Evolutionary conservation across 2,113 vertebrate genomes (phyloP), one percentile per base, ranked within the genome.

Genomic region (Cercocebus atys): DNA sequence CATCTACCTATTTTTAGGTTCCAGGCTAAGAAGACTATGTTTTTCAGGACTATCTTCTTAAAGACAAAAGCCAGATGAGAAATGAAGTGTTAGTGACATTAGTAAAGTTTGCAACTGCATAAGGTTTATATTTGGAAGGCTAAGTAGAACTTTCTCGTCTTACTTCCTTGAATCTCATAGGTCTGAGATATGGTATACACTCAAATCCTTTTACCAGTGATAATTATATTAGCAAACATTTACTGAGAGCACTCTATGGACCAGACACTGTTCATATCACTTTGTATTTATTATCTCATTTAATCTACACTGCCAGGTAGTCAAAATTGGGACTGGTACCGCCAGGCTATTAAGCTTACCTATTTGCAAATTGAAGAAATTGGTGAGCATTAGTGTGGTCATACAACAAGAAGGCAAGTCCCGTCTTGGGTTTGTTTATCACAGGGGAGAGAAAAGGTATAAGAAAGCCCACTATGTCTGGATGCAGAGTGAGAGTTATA

Each of bases 341-440:
- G 11, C 3, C 35, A 70, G 35, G 5, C 8, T n/a, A 55, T 3
- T 73, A 14, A 80, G n/a, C 57, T 66, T 40, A 92, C 6, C 16
- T 88, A n/a, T 72, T 55, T 94, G 35, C 27, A 50, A 57, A n/a
- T 70, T 8, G 57, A 78, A 76, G n/a, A 55, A 95, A 43, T 8
- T 61, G 32, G 6, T 4, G 4, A 38, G 35, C 16, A 68, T 14
- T 9, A 35, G 17, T 75, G 40, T 86, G 18, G 30, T 68, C 75
- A 78, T 11, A 68, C 17, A 52, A 80, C 5, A 81, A 45, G n/a
- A 43, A 64, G 18, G 3, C 3, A 81, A 40, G 18, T 13, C 5
- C 11, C 83, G 5, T 75, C n/a, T 57, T 83, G 35, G 50, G 4
- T 68, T 7, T 82, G 17, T 73, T 66, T 88, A 11, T 38, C 30